Conservation (phyloP, 2,888 invertebrate genomes). For the Steromphala cineraria region DNA sequence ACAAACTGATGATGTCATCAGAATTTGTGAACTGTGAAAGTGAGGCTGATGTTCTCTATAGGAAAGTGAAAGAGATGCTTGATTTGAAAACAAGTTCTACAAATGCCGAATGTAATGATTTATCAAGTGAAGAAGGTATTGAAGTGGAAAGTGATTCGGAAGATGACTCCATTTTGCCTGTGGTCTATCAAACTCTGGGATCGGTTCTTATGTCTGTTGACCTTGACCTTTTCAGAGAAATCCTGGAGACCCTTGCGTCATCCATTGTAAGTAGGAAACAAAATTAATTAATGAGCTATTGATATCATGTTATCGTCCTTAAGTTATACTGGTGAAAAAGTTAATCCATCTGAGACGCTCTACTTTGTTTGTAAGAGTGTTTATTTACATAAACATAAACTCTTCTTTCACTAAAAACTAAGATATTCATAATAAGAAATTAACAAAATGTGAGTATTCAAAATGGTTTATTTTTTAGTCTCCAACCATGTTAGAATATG, state of each 20-base stretch:
- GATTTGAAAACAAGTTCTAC: constrained; percentile 16
- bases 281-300: no score
- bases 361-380: no score
- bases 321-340: no score
- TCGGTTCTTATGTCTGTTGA: constrained; percentile 39
- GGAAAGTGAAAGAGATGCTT: constrained; percentile 15
- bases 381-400: no score
- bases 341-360: no score
- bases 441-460: no score
- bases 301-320: no score
- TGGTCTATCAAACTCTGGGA: constrained; percentile 43
- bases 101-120: constrained; percentile 18
- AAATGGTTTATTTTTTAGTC: neutral
- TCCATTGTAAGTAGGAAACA: constrained; percentile 34
- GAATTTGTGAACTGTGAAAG: neutral
- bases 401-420: no score
- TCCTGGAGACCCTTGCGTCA: constrained; percentile 33
- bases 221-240: constrained; percentile 36
- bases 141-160: no score
- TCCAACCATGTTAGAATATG: neutral
- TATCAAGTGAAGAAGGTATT: no score
- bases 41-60: neutral
- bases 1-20: neutral
- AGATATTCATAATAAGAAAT: no score
- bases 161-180: constrained; percentile 7